Percentiles rank a stretch among this genome's conserved stretches.
Evolutionary conservation across 1,140 invertebrate genomes (phyloP).

Genomic region (Drosophila rhopaloa): DNA sequence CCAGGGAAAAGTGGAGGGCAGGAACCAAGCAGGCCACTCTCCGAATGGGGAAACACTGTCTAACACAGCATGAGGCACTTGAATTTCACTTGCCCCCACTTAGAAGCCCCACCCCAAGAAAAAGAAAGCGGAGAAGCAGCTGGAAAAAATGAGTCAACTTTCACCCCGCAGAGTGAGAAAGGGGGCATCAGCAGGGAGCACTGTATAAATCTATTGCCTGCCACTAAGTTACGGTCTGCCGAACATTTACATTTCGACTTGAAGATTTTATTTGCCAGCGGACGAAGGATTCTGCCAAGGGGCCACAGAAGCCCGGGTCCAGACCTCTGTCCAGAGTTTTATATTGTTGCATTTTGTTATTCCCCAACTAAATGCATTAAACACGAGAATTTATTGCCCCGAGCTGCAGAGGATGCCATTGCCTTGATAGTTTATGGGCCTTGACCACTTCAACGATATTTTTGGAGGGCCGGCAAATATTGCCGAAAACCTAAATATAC

Average conservation of each 20-base stretch:
- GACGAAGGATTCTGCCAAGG: constrained; percentile 16
- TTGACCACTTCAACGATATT: constrained; percentile 56
- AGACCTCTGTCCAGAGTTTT: constrained; percentile 29
- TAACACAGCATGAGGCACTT: constrained; percentile 78
- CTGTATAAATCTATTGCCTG: constrained; percentile 77
- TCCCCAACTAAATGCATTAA: constrained; percentile 79
- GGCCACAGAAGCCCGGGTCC: constrained; percentile 6
- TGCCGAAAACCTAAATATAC: constrained; percentile 27
- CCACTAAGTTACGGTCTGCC: constrained; percentile 82
- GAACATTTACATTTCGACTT: constrained; percentile 80
- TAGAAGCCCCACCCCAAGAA: constrained; percentile 19
- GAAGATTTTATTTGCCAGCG: constrained; percentile 47
- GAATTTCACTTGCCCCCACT: constrained; percentile 74
- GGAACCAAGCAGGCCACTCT: constrained; percentile 43
- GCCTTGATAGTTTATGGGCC: constrained; percentile 64
- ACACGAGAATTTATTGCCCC: constrained; percentile 75
- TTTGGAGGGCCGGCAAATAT: constrained; percentile 24
- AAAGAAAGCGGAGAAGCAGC: constrained; percentile 20
- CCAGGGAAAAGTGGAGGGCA: constrained; percentile 19
- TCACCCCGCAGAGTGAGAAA: constrained; percentile 50
- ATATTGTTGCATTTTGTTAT: constrained; percentile 73
- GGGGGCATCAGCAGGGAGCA: constrained; percentile 39
- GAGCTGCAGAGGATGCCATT: constrained; percentile 32
- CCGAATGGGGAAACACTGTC: constrained; percentile 72
- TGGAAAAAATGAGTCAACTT: constrained; percentile 74